Evolutionary conservation across 2,888 invertebrate species (phyloP).

Genomic region (Microplitis deprimator): DNA sequence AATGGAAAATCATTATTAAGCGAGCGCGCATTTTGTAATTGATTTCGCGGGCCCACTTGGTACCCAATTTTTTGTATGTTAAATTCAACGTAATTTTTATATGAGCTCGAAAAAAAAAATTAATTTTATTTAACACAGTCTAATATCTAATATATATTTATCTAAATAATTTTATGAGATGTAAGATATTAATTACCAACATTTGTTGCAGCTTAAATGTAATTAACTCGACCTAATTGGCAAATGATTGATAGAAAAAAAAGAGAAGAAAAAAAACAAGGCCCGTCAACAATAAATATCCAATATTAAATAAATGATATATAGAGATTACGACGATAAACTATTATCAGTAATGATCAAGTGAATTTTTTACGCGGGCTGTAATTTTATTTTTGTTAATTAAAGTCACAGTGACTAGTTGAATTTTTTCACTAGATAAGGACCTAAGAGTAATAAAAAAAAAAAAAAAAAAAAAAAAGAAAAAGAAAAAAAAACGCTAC

Average conservation of each 20-base stretch:
- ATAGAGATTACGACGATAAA: constrained; percentile 45
- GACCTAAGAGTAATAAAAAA: constrained; percentile 49
- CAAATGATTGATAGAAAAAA: constrained; percentile 23
- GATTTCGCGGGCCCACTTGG: no score
- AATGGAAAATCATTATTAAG: no score
- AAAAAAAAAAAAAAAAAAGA: no score
- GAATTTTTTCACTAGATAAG: constrained; percentile 66
- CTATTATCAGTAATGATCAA: constrained; percentile 41
- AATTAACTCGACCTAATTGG: constrained; percentile 28
- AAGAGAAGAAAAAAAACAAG: constrained; percentile 13
- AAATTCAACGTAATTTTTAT: no score
- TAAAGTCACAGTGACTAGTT: constrained; percentile 65
- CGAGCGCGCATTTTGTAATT: no score
- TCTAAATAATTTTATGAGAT: neutral
- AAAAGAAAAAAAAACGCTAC: constrained; percentile 36
- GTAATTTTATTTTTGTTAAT: constrained; percentile 65
- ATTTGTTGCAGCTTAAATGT: constrained; percentile 48
- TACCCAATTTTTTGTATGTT: no score
- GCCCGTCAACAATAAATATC: constrained; percentile 36
- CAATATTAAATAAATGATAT: constrained; percentile 27
- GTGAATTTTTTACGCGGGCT: constrained; percentile 55
- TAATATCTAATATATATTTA: neutral
- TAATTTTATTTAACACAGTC: no score
- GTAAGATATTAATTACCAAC: neutral
- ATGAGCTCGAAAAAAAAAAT: no score